Conservation (phyloP, 2,797 vertebrate genomes). For the Tenualosa thibaudeaui region DNA sequence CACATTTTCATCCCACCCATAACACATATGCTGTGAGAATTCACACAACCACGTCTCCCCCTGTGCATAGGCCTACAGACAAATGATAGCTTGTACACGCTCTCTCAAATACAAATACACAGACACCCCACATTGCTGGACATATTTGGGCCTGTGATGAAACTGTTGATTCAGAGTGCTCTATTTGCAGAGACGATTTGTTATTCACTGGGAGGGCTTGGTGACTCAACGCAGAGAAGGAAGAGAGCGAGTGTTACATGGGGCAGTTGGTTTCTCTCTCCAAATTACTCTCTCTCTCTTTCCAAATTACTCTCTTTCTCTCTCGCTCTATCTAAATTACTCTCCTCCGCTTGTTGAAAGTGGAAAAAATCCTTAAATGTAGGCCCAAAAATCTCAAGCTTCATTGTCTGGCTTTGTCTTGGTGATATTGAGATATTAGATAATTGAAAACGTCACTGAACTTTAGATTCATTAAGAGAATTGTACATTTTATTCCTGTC, state of each 20-base stretch:
- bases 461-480: no score
- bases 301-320: no score
- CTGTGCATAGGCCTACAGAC: neutral
- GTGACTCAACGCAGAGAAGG: neutral
- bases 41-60: neutral
- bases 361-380: no score
- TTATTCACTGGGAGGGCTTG: neutral
- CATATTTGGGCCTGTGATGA: slow-evolving; percentile 11
- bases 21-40: neutral
- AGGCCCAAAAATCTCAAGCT: no score
- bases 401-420: no score
- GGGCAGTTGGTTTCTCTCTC: neutral
- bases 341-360: no score
- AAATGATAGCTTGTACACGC: neutral
- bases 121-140: neutral
- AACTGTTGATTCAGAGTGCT: slow-evolving; percentile 13
- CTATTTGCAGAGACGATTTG: neutral
- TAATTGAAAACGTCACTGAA: no score
- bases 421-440: no score
- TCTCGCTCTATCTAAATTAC: no score
- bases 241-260: neutral
- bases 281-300: neutral
- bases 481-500: no score
- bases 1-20: no score
- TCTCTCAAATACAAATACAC: slow-evolving; percentile 15